phyloP scores from a whole-genome alignment of 1,140 invertebrate genomes.

The Apis laboriosa region DNA sequence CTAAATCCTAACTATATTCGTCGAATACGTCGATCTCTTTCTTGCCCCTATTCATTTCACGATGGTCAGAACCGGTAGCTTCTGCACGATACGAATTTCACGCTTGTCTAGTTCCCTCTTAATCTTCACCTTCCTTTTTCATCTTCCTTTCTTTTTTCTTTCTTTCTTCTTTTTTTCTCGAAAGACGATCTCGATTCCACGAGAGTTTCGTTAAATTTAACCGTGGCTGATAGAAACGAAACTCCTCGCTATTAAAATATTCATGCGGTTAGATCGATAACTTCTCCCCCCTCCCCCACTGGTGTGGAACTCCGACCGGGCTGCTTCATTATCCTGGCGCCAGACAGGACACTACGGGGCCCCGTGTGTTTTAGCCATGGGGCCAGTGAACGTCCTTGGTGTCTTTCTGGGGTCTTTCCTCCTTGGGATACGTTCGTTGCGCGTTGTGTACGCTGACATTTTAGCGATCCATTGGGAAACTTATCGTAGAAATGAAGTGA shows the following conservation, averaged over 20 bases:
- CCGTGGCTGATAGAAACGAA: slow-evolving; percentile 26
- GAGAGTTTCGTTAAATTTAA: slow-evolving; percentile 10
- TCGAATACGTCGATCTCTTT: neutral
- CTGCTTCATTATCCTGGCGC: slow-evolving; percentile 60
- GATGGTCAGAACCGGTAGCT: neutral
- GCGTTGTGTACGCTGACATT: too few relatives aligned
- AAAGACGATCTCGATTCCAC: slow-evolving; percentile 8
- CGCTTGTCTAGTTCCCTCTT: neutral
- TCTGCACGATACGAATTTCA: neutral
- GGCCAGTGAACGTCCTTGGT: slow-evolving; percentile 70
- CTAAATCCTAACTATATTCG: neutral
- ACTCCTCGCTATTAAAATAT: slow-evolving; percentile 28
- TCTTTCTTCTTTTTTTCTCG: neutral
- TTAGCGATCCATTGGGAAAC: too few relatives aligned
- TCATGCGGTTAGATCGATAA: slow-evolving; percentile 36
- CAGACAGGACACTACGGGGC: slow-evolving; percentile 48
- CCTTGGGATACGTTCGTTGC: slow-evolving; percentile 27
- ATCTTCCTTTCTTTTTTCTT: neutral
- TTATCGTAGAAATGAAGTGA: too few relatives aligned
- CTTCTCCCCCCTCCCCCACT: neutral
- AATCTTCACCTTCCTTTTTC: neutral
- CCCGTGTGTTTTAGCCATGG: slow-evolving; percentile 47
- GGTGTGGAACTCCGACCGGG: slow-evolving; percentile 8
- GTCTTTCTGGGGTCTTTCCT: slow-evolving; percentile 46
- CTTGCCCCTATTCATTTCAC: neutral